Percentiles rank a stretch among this genome's conserved stretches.
Evolutionary conservation across 2,888 invertebrate species (phyloP).

Genomic region (Trissolcus brochymenae): DNA sequence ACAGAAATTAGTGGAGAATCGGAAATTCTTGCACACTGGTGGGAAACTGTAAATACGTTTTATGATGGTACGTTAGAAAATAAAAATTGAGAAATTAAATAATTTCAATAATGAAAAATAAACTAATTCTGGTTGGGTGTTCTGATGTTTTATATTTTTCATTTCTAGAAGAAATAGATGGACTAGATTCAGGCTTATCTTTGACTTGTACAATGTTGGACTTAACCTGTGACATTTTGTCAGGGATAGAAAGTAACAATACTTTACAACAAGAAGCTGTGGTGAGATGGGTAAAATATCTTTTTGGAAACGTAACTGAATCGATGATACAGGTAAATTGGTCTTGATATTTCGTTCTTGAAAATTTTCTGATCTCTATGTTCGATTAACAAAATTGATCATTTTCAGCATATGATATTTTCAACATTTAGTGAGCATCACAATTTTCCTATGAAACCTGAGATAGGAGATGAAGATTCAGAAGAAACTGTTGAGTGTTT

Average conservation of each 20-base stretch:
- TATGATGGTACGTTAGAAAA: slow-evolving; percentile 64
- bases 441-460: slow-evolving; percentile 53
- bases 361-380: background rate
- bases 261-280: slow-evolving; percentile 77
- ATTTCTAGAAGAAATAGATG: slow-evolving; percentile 77
- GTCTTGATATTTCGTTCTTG: background rate
- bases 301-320: slow-evolving; percentile 76
- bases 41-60: slow-evolving; percentile 67
- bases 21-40: slow-evolving; percentile 70
- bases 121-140: slow-evolving; percentile 3
- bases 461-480: slow-evolving; percentile 53
- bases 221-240: slow-evolving; percentile 77
- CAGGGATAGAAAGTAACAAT: slow-evolving; percentile 75
- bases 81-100: background rate
- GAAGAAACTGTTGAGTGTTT: slow-evolving; percentile 60
- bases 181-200: slow-evolving; percentile 77
- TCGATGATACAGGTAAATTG: slow-evolving; percentile 64
- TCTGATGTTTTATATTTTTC: background rate
- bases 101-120: too few species aligned
- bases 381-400: background rate
- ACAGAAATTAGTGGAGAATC: slow-evolving; percentile 75
- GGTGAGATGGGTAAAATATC: slow-evolving; percentile 76
- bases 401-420: slow-evolving; percentile 60
- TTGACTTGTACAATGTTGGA: slow-evolving; percentile 77
- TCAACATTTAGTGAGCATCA: slow-evolving; percentile 57